Evolutionary conservation across 2,888 invertebrate species (phyloP).

Genomic region (Lasioglossum vierecki): DNA sequence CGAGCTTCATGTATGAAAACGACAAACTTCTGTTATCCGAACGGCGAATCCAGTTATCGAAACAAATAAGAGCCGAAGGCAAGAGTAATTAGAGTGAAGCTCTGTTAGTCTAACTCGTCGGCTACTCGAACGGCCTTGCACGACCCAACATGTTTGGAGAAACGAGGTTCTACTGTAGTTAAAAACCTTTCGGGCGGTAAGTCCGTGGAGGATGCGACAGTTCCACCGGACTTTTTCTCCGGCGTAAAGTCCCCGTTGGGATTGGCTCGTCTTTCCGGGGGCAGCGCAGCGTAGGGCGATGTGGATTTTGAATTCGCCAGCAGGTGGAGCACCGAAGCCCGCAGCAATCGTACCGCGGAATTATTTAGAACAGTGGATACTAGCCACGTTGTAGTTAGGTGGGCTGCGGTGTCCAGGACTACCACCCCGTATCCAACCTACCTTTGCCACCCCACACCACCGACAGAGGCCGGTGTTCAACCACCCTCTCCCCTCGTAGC

Average conservation of each 20-base stretch:
- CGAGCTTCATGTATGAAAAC: background rate
- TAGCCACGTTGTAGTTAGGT: constrained; percentile 81
- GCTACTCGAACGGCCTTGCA: background rate
- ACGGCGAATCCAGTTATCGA: background rate
- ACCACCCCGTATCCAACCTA: constrained; percentile 79
- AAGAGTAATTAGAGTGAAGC: background rate
- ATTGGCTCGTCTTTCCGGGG: constrained; percentile 13
- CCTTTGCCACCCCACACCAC: constrained; percentile 72
- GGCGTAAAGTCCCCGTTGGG: background rate
- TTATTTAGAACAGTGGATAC: constrained; percentile 83
- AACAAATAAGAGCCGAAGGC: background rate
- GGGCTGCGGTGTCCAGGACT: constrained; percentile 82
- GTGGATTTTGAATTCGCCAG: constrained; percentile 71
- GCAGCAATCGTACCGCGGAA: constrained; percentile 82
- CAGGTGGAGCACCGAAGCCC: constrained; percentile 76
- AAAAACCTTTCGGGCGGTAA: constrained; percentile 59
- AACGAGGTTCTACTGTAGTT: constrained; percentile 36
- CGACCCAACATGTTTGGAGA: background rate
- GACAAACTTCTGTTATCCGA: background rate
- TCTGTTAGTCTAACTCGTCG: background rate
- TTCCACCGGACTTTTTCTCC: constrained; percentile 35
- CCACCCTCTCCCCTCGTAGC: constrained; percentile 63
- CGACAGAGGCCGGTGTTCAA: constrained; percentile 69
- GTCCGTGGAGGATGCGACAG: constrained; percentile 26
- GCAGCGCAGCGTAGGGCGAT: constrained; percentile 29